Evolutionary conservation across 2,888 invertebrate genomes (phyloP).

Genomic region (Calliopum simillimum): DNA sequence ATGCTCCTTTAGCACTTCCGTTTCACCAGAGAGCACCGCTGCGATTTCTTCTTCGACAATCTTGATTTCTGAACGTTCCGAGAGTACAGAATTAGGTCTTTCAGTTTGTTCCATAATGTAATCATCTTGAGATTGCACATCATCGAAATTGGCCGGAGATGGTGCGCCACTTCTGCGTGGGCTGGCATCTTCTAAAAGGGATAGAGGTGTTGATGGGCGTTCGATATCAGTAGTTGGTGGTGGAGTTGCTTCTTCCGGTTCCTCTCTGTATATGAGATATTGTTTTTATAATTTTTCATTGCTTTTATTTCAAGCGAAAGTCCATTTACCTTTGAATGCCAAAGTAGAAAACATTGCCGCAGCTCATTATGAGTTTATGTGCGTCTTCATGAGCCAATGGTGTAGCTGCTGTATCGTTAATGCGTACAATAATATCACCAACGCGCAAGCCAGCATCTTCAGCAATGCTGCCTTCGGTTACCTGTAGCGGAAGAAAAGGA

Average conservation of each 20-base stretch:
- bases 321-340: constrained; percentile 65
- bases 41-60: constrained; percentile 77
- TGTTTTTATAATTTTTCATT: not conserved
- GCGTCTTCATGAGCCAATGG: constrained; percentile 82
- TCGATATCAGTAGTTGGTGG: constrained; percentile 49
- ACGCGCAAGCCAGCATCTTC: constrained; percentile 83
- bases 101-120: constrained; percentile 39
- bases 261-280: constrained; percentile 47
- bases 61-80: constrained; percentile 59
- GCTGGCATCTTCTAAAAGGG: constrained; percentile 39
- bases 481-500: constrained; percentile 71
- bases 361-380: constrained; percentile 77
- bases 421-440: constrained; percentile 85
- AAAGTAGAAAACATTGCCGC: constrained; percentile 79
- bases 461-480: constrained; percentile 83
- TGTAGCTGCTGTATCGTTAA: constrained; percentile 78
- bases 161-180: constrained; percentile 14
- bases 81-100: constrained; percentile 59
- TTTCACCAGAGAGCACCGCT: constrained; percentile 75
- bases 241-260: constrained; percentile 49
- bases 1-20: constrained; percentile 76
- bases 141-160: constrained; percentile 11
- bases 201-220: constrained; percentile 39
- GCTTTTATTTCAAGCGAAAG: not conserved
- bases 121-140: not conserved